Evolutionary conservation across 2,113 vertebrate species (phyloP).

Genomic region (Coregonus clupeaformis): DNA sequence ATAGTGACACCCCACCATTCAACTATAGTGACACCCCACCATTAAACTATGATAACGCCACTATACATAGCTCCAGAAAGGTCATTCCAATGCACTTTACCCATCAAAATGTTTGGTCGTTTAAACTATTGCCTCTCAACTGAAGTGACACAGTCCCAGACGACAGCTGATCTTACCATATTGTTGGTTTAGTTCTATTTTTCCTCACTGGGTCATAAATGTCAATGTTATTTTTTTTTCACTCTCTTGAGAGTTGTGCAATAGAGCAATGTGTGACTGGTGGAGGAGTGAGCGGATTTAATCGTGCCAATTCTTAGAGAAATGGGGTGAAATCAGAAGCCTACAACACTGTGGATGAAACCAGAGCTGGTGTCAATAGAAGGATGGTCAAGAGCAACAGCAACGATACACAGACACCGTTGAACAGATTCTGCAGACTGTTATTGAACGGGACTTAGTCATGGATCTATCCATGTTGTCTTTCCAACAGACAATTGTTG

Average conservation of each 20-base stretch:
- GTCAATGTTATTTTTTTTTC: neutral
- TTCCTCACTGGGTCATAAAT: neutral
- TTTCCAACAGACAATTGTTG: neutral
- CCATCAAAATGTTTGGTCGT: conserved; percentile 10
- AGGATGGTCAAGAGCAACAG: neutral
- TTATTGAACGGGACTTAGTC: neutral
- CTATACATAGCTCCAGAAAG: conserved; percentile 36
- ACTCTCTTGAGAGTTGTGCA: conserved; percentile 41
- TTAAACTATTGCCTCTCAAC: neutral
- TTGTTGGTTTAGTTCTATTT: neutral
- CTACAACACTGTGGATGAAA: conserved; percentile 15
- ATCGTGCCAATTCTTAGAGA: conserved; percentile 13
- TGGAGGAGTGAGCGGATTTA: conserved; percentile 24
- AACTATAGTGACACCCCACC: too few species aligned
- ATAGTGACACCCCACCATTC: too few species aligned
- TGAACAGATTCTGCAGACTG: neutral
- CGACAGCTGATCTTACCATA: neutral
- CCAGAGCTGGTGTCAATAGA: conserved; percentile 6
- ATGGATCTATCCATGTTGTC: too few species aligned
- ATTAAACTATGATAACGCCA: conserved; percentile 4
- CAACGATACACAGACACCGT: neutral
- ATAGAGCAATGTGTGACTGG: conserved; percentile 28
- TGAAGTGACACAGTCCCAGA: neutral
- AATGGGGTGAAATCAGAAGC: conserved; percentile 3
- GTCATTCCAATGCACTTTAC: conserved; percentile 53